phyloP scores from a whole-genome alignment of 2,888 invertebrate species.

The Drosophila falleni region DNA sequence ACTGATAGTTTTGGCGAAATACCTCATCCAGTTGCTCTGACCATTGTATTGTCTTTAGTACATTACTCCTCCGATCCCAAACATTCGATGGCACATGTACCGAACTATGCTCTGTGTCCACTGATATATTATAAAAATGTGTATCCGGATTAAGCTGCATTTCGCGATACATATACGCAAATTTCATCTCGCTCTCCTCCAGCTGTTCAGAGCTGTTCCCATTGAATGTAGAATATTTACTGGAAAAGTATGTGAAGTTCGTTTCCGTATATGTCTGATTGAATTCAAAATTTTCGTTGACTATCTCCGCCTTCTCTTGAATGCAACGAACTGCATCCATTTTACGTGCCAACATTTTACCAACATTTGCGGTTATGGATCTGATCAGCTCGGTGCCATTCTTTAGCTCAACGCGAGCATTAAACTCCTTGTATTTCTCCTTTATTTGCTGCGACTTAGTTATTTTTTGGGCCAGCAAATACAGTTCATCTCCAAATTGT shows the following conservation, averaged over 20 bases:
- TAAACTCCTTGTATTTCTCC: constrained; percentile 92
- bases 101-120: constrained; percentile 92
- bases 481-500: constrained; percentile 91
- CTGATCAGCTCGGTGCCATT: constrained; percentile 92
- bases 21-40: constrained; percentile 93
- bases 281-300: constrained; percentile 88
- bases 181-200: constrained; percentile 76
- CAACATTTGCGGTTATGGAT: constrained; percentile 92
- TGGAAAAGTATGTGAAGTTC: constrained; percentile 89
- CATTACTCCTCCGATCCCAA: constrained; percentile 90
- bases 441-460: constrained; percentile 92
- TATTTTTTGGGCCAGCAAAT: constrained; percentile 91
- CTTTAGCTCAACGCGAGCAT: constrained; percentile 92
- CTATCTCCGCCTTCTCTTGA: constrained; percentile 90
- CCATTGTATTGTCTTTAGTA: constrained; percentile 94
- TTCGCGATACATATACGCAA: constrained; percentile 86
- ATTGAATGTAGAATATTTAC: constrained; percentile 90
- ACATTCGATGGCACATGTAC: constrained; percentile 98
- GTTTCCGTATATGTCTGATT: constrained; percentile 84
- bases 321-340: constrained; percentile 96
- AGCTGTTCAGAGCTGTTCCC: constrained; percentile 78
- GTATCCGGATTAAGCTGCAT: constrained; percentile 90
- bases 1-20: constrained; percentile 93
- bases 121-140: constrained; percentile 93
- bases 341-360: constrained; percentile 94